phyloP scores from a whole-genome alignment of 2,888 invertebrate species.

The Spatulosminthurus flaviceps region DNA sequence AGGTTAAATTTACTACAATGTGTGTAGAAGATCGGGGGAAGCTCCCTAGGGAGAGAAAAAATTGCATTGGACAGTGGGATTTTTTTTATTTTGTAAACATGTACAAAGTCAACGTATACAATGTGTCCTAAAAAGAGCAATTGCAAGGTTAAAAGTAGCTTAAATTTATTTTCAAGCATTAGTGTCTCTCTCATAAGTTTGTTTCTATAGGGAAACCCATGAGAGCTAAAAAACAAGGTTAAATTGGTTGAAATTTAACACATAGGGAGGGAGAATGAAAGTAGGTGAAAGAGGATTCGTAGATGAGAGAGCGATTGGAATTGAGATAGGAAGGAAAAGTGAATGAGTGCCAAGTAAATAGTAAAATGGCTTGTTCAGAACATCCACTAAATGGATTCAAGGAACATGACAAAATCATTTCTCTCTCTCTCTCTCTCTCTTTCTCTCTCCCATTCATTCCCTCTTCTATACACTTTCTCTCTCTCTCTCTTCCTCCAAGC shows the following conservation, averaged over 20 bases:
- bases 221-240: neutral
- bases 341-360: conserved; percentile 18
- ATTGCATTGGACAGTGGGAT: too few relatives aligned
- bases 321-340: neutral
- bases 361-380: conserved; percentile 2
- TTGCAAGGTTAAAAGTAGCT: neutral
- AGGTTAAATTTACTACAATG: too few relatives aligned
- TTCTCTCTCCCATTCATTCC: neutral
- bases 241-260: neutral
- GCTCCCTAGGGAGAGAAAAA: too few relatives aligned
- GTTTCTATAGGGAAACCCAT: neutral
- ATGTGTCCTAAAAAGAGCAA: too few relatives aligned
- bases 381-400: neutral
- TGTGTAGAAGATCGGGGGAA: too few relatives aligned
- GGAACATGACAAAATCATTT: neutral
- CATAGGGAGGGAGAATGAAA: neutral
- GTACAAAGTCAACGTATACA: too few relatives aligned
- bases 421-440: neutral
- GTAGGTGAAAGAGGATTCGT: neutral
- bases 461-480: too few relatives aligned
- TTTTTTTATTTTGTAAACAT: too few relatives aligned
- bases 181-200: neutral
- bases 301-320: neutral
- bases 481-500: neutral
- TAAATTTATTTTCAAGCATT: neutral